Evolutionary conservation across 1,140 invertebrate species (phyloP).

Genomic region (Aricia agestis): DNA sequence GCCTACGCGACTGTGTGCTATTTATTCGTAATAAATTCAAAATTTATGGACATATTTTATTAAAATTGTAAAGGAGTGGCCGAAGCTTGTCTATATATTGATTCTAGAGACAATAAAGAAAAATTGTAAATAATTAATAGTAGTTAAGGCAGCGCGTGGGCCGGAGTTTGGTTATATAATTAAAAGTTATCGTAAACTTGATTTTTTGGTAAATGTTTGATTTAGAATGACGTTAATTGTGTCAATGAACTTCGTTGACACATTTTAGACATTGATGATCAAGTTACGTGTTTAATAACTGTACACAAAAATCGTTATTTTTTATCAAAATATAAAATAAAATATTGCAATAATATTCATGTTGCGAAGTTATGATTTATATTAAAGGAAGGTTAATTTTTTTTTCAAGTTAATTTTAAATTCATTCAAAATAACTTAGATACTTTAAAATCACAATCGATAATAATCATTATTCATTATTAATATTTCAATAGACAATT

Average conservation of each 20-base stretch:
- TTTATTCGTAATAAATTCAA: slow-evolving; percentile 34
- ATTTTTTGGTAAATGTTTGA: slow-evolving; percentile 1
- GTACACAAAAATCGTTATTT: neutral
- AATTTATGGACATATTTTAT: slow-evolving; percentile 31
- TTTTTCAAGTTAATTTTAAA: too few relatives aligned
- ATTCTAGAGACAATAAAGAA: slow-evolving; percentile 12
- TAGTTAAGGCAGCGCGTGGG: neutral
- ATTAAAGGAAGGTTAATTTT: too few relatives aligned
- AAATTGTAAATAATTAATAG: slow-evolving; percentile 9
- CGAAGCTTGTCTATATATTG: slow-evolving; percentile 9
- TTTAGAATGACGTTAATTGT: neutral
- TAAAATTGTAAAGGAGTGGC: slow-evolving; percentile 16
- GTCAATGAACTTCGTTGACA: neutral
- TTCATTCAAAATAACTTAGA: too few relatives aligned
- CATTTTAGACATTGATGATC: neutral
- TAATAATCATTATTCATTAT: too few relatives aligned
- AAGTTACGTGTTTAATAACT: neutral
- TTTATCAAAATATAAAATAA: neutral
- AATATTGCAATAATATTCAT: neutral
- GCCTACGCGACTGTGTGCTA: slow-evolving; percentile 31
- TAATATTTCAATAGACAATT: too few relatives aligned
- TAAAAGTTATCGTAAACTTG: neutral
- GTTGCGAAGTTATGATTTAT: too few relatives aligned
- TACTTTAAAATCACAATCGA: too few relatives aligned
- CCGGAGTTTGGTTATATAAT: neutral